Evolutionary conservation across 2,888 invertebrate species (phyloP).

Genomic region (Tetrapedia diversipes): DNA sequence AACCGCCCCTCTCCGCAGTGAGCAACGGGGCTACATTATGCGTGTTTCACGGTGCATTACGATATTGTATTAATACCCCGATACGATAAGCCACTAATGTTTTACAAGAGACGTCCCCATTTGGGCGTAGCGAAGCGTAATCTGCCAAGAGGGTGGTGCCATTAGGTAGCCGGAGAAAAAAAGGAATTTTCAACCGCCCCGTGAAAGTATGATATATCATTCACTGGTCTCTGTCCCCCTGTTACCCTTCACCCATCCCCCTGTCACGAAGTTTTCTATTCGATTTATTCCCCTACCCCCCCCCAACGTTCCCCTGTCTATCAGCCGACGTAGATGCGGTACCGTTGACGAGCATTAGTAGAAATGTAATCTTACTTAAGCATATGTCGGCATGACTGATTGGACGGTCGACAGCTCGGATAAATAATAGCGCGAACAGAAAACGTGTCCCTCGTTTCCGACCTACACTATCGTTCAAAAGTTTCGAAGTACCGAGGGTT

Average conservation of each 20-base stretch:
- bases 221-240: slow-evolving; percentile 54
- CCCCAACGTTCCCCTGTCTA: slow-evolving; percentile 41
- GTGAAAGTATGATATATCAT: slow-evolving; percentile 76
- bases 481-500: too few relatives aligned
- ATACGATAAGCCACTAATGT: slow-evolving; percentile 81
- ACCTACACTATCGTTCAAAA: too few relatives aligned
- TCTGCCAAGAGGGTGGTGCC: slow-evolving; percentile 79
- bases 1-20: slow-evolving; percentile 38
- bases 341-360: slow-evolving; percentile 75
- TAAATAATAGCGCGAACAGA: slow-evolving; percentile 75
- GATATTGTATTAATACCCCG: slow-evolving; percentile 76
- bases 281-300: slow-evolving; percentile 41
- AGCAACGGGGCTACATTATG: slow-evolving; percentile 59
- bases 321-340: slow-evolving; percentile 54
- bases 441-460: slow-evolving; percentile 56
- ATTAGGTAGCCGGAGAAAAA: slow-evolving; percentile 73
- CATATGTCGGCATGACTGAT: slow-evolving; percentile 82
- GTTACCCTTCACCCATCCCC: slow-evolving; percentile 47
- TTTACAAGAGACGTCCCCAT: slow-evolving; percentile 75
- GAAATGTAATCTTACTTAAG: slow-evolving; percentile 82
- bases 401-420: slow-evolving; percentile 77
- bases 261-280: slow-evolving; percentile 50
- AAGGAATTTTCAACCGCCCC: slow-evolving; percentile 64
- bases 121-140: slow-evolving; percentile 75
- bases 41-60: slow-evolving; percentile 70